Percentiles rank a stretch among this genome's conserved stretches.
phyloP scores from a whole-genome alignment of 2,888 invertebrate species.

The Andrena dorsata region DNA sequence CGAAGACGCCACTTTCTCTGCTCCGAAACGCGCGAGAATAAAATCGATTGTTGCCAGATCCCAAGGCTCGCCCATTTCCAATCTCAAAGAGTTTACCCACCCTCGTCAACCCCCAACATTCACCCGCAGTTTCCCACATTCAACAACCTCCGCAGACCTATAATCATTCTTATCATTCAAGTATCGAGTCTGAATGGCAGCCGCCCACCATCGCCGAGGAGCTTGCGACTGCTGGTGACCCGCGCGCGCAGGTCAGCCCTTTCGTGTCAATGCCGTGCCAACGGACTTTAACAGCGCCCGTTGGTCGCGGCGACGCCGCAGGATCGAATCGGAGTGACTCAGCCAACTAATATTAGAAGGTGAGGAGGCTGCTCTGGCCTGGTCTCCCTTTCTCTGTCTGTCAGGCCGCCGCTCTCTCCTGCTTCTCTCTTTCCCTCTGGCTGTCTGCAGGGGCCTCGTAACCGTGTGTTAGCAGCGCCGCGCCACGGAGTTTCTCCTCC shows the following conservation, averaged over 20 bases:
- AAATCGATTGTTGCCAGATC: too few relatives aligned
- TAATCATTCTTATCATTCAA: too few relatives aligned
- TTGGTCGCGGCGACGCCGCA: constrained; percentile 58
- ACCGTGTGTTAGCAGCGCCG: constrained; percentile 56
- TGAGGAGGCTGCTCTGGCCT: constrained; percentile 73
- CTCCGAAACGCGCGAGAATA: too few relatives aligned
- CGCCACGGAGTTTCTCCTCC: constrained; percentile 64
- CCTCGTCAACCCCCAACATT: too few relatives aligned
- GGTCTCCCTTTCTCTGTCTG: constrained; percentile 45
- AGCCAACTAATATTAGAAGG: constrained; percentile 81
- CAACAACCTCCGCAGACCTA: too few relatives aligned
- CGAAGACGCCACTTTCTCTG: too few relatives aligned
- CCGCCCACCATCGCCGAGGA: neutral
- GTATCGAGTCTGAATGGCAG: neutral
- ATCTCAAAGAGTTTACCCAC: too few relatives aligned
- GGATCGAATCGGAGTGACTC: constrained; percentile 75
- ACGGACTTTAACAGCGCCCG: constrained; percentile 57
- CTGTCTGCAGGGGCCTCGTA: constrained; percentile 12
- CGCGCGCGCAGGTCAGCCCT: constrained; percentile 34
- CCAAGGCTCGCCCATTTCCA: too few relatives aligned
- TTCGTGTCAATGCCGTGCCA: constrained; percentile 71
- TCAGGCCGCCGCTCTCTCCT: neutral
- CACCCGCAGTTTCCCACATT: too few relatives aligned
- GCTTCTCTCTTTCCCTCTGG: constrained; percentile 8
- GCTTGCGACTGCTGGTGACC: constrained; percentile 13